phyloP scores from a whole-genome alignment of 1,140 invertebrate genomes.

The Pachyrhynchus sulphureomaculatus region DNA sequence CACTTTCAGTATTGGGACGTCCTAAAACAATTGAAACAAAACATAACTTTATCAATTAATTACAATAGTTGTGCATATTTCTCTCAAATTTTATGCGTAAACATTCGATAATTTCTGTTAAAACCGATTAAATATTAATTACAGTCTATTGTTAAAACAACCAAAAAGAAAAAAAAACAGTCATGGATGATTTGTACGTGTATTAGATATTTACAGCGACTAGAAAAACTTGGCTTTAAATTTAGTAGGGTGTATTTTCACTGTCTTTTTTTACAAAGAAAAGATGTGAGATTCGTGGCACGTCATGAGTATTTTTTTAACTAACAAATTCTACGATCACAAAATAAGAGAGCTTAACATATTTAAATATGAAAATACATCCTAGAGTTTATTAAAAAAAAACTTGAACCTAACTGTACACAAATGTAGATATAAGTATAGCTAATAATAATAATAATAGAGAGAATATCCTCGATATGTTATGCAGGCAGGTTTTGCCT shows the following conservation, averaged over 20 bases:
- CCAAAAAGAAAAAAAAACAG: slow-evolving; percentile 21
- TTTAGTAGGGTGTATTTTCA: slow-evolving; percentile 36
- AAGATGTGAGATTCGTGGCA: slow-evolving; percentile 23
- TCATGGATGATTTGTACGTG: slow-evolving; percentile 38
- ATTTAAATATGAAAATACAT: slow-evolving; percentile 35
- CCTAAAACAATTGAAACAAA: slow-evolving; percentile 20
- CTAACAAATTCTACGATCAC: slow-evolving; percentile 20
- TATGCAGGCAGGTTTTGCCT: slow-evolving; percentile 34
- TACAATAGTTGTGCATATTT: slow-evolving; percentile 35
- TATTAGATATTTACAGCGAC: slow-evolving; percentile 42
- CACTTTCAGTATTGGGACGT: slow-evolving; percentile 7
- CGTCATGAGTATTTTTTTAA: slow-evolving; percentile 23
- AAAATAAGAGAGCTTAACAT: slow-evolving; percentile 27
- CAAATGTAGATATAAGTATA: slow-evolving; percentile 38
- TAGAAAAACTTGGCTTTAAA: slow-evolving; percentile 37
- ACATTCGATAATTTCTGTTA: slow-evolving; percentile 15
- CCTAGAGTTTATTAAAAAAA: slow-evolving; percentile 32
- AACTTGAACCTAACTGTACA: slow-evolving; percentile 22
- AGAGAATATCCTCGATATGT: slow-evolving; percentile 44
- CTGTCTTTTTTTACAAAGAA: slow-evolving; percentile 5
- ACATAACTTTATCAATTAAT: slow-evolving; percentile 17
- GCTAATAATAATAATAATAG: slow-evolving; percentile 33
- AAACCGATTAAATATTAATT: slow-evolving; percentile 5
- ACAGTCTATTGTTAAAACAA: neutral
- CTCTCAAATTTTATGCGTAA: slow-evolving; percentile 28